Evolutionary conservation across 2,797 vertebrate genomes (phyloP).

Genomic region (Anolis apletophallus): DNA sequence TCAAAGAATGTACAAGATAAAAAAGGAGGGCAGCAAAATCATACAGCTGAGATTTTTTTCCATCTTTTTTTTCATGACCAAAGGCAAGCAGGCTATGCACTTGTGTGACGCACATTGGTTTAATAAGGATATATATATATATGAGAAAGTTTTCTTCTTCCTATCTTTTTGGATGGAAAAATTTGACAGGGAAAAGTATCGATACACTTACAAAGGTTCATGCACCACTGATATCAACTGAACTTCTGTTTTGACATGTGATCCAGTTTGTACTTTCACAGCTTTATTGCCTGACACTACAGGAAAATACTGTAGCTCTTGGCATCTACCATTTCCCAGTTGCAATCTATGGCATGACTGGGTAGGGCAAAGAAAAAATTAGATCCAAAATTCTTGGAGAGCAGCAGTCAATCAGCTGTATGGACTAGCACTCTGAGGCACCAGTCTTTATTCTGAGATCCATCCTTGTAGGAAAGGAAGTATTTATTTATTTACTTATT

Average conservation of each 20-base stretch:
- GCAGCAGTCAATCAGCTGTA: too few relatives aligned
- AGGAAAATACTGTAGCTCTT: not conserved
- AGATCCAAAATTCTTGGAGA: too few relatives aligned
- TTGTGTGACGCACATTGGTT: not conserved
- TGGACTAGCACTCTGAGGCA: too few relatives aligned
- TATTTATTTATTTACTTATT: too few relatives aligned
- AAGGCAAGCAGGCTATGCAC: not conserved
- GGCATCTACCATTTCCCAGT: not conserved
- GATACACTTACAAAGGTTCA: too few relatives aligned
- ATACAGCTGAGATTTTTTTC: not conserved
- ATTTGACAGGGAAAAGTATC: not conserved
- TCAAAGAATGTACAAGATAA: constrained; percentile 23
- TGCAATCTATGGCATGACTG: not conserved
- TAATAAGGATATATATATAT: not conserved
- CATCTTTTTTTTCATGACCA: not conserved
- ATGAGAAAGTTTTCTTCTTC: constrained; percentile 6
- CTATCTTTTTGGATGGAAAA: not conserved
- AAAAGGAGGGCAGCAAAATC: not conserved
- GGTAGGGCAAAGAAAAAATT: too few relatives aligned
- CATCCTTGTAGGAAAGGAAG: too few relatives aligned
- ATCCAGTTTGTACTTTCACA: not conserved
- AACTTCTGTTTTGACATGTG: not conserved
- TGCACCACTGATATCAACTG: not conserved
- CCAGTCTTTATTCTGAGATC: too few relatives aligned
- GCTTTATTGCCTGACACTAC: not conserved